A percentile compares a stretch with the other conserved stretches of the same genome.
These are phyloP conservation scores for Ara ararauna DNA, from an alignment of 2,797 vertebrate genomes.

Conservation along the genomic window DNA sequence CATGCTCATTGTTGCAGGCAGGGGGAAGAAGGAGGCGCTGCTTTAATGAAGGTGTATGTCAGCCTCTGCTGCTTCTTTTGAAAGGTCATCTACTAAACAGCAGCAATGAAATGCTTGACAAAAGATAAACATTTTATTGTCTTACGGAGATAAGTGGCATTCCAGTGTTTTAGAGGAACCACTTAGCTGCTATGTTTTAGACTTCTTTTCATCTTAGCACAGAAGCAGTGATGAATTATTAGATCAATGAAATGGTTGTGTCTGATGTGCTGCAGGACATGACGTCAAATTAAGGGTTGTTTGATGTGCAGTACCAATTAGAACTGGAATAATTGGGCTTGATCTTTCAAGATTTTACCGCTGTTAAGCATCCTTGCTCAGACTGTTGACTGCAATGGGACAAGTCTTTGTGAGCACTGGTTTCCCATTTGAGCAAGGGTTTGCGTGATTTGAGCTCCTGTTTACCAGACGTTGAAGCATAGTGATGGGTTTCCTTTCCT, in stretches of 20 bases:
- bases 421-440: neutral
- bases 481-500: neutral
- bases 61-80: neutral
- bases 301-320: neutral
- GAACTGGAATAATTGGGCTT: neutral
- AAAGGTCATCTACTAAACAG: constrained; percentile 12
- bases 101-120: neutral
- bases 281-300: neutral
- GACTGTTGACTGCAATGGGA: neutral
- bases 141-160: neutral
- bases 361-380: neutral
- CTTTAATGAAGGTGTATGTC: constrained; percentile 19
- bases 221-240: neutral
- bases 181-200: neutral
- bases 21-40: neutral
- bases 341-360: neutral
- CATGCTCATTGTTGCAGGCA: rapidly evolving
- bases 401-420: neutral
- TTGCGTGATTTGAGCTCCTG: neutral
- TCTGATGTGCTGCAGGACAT: neutral
- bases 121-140: constrained; percentile 13
- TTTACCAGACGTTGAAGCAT: neutral
- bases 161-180: neutral
- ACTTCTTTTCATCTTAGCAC: neutral
- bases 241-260: neutral